phyloP scores from a whole-genome alignment of 2,797 vertebrate species.

The Pangasius macronema region DNA sequence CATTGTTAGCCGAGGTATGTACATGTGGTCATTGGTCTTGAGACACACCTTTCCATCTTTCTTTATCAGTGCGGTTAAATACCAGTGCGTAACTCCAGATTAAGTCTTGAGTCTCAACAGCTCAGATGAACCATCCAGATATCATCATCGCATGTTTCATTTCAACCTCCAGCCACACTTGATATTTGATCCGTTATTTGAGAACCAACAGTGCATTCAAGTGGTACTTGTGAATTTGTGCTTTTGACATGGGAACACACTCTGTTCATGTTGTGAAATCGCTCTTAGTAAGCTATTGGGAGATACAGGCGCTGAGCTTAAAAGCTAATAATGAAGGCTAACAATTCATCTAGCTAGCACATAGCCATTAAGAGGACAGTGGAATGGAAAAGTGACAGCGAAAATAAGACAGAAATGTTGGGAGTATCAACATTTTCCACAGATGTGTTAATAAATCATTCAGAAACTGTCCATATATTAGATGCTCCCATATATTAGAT shows the following conservation, averaged over 20 bases:
- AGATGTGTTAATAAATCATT: background rate
- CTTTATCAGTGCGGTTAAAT: background rate
- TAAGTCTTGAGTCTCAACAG: background rate
- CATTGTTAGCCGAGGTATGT: background rate
- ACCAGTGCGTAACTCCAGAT: too few relatives aligned
- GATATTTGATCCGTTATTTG: background rate
- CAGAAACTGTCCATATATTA: background rate
- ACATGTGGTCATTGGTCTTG: constrained; percentile 6
- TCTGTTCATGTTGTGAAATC: background rate
- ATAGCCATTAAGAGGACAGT: background rate
- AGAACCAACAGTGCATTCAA: background rate
- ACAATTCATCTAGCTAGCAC: background rate
- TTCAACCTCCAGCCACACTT: background rate
- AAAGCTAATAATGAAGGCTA: background rate
- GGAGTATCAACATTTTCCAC: background rate
- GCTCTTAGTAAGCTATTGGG: too few relatives aligned
- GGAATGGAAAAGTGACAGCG: background rate
- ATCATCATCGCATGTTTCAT: background rate
- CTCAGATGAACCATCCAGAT: background rate
- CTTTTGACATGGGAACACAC: background rate
- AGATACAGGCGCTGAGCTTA: background rate
- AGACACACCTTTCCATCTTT: background rate
- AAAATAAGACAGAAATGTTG: background rate
- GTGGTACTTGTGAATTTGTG: background rate
- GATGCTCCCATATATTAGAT: background rate